Base-by-base conservation (phyloP, 2,888 invertebrate genomes). In the Hemithea aestivaria region DNA sequence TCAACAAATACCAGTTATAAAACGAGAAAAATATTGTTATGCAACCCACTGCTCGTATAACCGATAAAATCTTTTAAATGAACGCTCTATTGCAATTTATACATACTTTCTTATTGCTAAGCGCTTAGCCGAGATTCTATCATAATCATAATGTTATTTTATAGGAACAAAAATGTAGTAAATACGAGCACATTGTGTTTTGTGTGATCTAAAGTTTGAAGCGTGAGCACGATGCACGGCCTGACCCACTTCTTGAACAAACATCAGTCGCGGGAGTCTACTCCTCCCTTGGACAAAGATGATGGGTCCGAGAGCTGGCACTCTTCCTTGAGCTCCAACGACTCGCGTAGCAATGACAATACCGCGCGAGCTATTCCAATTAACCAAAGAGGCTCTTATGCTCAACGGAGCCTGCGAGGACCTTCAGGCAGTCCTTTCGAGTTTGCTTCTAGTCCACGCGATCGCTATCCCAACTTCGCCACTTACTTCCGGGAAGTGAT, bases 261-360 rank as follows among this genome's bases (percentile, higher is more conserved):
- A 56, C 71, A 76, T 31, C 61, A 67, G 29, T 70, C 73, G 10
- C 62, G 79, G 25, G 80, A 81, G 51, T 45, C 78, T 39, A 65
- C 77, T 42, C 65, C 79, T 2, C 58, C 80, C 2, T 43, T 67
- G 23, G 75, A 79, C 7, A 75, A 70, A 48, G 87, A 88, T 36
- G 69, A 87, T 10, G 87, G 85, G 42, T 51, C 76, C 1, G 87
- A 89, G 7, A 83, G 83, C 59, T 87, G 88, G 84, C 76, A 77
- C 42, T 81, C 85, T 2, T 60, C 76, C 4, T 37, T 66, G 16
- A 77, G 70, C 39, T 65, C 77, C 0, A 48, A 55, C 10, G 73
- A 76, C 21, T 68, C 79, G 1, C 65, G 62, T 4, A 48, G 51
- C 28, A 60, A 65, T 51, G 73, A 76, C 1, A 42, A 37, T 6